These are phyloP conservation scores for Diphyllodes magnificus DNA, from an alignment of 2,113 vertebrate genomes.

Conservation along the genomic window DNA sequence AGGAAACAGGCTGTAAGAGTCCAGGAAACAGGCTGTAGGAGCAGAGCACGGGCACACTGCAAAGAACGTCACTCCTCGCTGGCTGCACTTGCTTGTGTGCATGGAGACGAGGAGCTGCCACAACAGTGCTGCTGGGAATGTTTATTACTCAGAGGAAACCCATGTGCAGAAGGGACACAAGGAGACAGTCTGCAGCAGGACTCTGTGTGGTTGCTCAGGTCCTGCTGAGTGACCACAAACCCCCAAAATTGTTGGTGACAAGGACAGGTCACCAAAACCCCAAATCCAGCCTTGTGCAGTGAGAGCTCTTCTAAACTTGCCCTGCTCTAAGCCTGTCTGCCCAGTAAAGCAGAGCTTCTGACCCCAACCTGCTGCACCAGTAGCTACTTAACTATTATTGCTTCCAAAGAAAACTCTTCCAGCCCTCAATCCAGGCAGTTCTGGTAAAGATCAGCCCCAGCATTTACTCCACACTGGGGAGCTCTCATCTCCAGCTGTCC, in stretches of 20 bases:
- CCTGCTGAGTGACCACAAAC: neutral
- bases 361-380: accelerated
- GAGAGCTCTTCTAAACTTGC: neutral
- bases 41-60: neutral
- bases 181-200: neutral
- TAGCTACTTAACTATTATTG: neutral
- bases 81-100: neutral
- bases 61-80: accelerated
- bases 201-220: neutral
- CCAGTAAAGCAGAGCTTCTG: neutral
- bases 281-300: neutral
- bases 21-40: neutral
- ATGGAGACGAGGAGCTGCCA: neutral
- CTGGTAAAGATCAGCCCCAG: neutral
- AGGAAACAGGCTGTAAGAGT: too few relatives aligned
- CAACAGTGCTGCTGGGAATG: neutral
- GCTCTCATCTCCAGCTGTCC: neutral
- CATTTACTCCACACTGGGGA: neutral
- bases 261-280: neutral
- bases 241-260: neutral
- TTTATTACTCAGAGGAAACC: neutral
- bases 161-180: neutral
- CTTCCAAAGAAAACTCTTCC: neutral
- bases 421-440: neutral
- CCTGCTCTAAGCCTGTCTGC: neutral